A percentile compares a stretch with the other conserved stretches of the same genome.
Conservation (phyloP, 2,113 vertebrate species). For the Chrysochloris asiatica region DNA sequence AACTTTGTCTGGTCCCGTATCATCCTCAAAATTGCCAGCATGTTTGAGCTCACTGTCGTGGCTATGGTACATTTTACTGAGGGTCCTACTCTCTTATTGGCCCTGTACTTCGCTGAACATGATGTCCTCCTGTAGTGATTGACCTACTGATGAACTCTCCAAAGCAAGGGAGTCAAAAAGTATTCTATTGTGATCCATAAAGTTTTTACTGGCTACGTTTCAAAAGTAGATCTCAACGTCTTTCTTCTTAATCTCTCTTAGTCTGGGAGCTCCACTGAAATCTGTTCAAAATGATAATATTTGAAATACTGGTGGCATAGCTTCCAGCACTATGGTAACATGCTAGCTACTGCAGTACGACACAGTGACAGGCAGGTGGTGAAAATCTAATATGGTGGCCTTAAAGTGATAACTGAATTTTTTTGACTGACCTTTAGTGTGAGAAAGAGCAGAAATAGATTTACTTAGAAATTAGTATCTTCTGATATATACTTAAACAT, state of each 20-base stretch:
- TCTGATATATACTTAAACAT: not conserved
- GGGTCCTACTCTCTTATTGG: not conserved
- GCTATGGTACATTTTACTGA: not conserved
- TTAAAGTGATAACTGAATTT: not conserved
- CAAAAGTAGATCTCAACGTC: not conserved
- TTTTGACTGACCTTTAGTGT: constrained; percentile 3
- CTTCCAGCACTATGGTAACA: not conserved
- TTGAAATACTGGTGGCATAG: not conserved
- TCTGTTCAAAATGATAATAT: not conserved
- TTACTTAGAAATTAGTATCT: constrained; percentile 32
- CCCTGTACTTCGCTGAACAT: not conserved
- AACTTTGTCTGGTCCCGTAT: not conserved
- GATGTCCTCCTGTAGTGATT: not conserved
- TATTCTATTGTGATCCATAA: not conserved
- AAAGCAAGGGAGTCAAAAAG: too few relatives aligned
- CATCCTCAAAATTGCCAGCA: not conserved
- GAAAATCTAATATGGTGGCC: not conserved
- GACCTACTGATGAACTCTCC: not conserved
- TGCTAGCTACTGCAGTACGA: not conserved
- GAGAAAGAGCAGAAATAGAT: not conserved
- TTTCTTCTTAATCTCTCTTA: not conserved
- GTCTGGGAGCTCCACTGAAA: not conserved
- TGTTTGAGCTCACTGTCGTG: not conserved
- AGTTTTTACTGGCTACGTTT: not conserved
- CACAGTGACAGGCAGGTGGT: not conserved